A percentile compares a stretch with the other conserved stretches of the same genome.
Evolutionary conservation across 92 coral and sea anemone genomes (phyloP).

Genomic region (Siderastrea siderea): DNA sequence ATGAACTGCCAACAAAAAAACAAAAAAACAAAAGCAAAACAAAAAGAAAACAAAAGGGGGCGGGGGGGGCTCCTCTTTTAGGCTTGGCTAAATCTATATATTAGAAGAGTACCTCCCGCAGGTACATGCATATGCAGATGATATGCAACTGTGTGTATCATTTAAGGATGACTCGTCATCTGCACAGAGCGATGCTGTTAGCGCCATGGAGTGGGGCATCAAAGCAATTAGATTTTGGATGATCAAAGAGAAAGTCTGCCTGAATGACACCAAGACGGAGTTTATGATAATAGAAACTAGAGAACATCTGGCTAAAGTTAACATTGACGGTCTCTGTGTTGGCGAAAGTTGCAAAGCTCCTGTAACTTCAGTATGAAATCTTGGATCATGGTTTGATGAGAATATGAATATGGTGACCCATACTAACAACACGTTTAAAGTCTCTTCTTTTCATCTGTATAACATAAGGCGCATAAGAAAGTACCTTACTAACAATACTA

Average conservation of each 20-base stretch:
- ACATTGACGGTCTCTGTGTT: background rate
- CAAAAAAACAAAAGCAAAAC: no score
- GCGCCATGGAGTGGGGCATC: conserved; percentile 17
- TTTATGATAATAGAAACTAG: background rate
- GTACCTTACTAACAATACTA: background rate
- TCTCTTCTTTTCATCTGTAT: background rate
- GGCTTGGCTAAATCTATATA: background rate
- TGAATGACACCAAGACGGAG: conserved; percentile 19
- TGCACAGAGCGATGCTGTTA: conserved; percentile 3
- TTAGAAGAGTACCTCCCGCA: background rate
- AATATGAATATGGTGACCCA: background rate
- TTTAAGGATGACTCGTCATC: conserved; percentile 26
- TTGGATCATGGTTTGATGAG: conserved; percentile 3
- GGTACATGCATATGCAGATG: conserved; percentile 3
- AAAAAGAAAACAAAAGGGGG: no score
- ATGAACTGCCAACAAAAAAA: no score
- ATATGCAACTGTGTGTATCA: conserved; percentile 15
- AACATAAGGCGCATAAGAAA: background rate
- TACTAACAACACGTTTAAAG: background rate
- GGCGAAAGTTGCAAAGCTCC: background rate
- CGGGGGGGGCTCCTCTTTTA: no score
- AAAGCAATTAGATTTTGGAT: conserved; percentile 5
- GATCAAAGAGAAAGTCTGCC: conserved; percentile 14
- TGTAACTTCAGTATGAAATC: background rate
- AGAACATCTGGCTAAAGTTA: background rate